Percentiles rank a stretch among this genome's conserved stretches.
These are phyloP conservation scores for Nibea albiflora DNA, from an alignment of 2,113 vertebrate species.

Conservation along the genomic window DNA sequence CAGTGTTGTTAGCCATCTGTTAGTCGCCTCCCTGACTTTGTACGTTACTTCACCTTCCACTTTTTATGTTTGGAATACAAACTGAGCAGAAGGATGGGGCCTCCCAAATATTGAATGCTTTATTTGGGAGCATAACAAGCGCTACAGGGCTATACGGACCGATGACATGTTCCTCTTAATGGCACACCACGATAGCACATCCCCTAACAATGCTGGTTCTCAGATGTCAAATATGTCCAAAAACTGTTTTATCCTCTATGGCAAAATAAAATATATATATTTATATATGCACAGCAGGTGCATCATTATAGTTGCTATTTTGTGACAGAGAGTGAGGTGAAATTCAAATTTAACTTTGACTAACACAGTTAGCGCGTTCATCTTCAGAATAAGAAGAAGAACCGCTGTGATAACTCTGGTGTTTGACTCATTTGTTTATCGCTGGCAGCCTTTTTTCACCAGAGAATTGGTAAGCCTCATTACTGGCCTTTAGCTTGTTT, in stretches of 20 bases:
- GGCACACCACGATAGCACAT: neutral
- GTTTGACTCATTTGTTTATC: conserved; percentile 14
- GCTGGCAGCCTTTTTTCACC: conserved; percentile 7
- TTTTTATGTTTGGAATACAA: neutral
- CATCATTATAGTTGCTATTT: neutral
- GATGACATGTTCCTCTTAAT: neutral
- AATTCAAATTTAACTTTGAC: neutral
- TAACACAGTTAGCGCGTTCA: neutral
- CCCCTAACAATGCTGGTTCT: neutral
- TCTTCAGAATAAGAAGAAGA: neutral
- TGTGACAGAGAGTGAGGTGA: neutral
- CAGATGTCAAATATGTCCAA: neutral
- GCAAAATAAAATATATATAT: no score
- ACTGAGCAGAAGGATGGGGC: neutral
- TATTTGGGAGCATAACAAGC: no score
- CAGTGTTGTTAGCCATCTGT: neutral
- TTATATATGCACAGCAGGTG: neutral
- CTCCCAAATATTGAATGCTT: neutral
- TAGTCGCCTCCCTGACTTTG: neutral
- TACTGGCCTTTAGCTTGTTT: conserved; percentile 38
- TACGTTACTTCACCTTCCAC: neutral
- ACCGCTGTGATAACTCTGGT: neutral
- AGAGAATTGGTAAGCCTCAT: conserved; percentile 25
- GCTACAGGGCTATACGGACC: no score
- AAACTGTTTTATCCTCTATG: neutral